phyloP scores from a whole-genome alignment of 2,113 vertebrate genomes.

The Proteles cristata region DNA sequence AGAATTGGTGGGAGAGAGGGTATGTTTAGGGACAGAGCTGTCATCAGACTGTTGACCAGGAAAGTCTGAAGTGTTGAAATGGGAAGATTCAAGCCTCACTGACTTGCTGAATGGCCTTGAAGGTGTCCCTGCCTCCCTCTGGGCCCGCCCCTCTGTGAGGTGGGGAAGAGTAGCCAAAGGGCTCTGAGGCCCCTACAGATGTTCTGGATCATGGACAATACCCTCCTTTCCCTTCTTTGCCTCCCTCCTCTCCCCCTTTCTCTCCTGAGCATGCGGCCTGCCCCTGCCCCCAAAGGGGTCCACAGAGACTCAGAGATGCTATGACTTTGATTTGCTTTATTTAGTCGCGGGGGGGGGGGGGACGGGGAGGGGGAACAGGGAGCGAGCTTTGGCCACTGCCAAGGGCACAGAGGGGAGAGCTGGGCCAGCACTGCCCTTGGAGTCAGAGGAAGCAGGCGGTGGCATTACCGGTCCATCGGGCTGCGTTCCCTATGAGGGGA shows the following conservation, averaged over 20 bases:
- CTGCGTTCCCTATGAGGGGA: constrained; percentile 34
- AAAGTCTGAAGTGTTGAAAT: neutral
- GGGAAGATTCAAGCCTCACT: neutral
- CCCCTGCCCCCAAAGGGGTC: neutral
- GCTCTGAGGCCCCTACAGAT: neutral
- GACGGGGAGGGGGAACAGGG: neutral
- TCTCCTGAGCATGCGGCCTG: neutral
- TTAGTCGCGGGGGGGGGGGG: neutral
- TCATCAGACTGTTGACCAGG: neutral
- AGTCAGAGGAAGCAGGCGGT: neutral
- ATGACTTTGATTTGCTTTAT: constrained; percentile 67
- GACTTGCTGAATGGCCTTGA: neutral
- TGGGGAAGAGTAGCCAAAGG: neutral
- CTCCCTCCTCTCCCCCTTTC: neutral
- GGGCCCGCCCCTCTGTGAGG: neutral
- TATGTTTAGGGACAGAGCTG: neutral
- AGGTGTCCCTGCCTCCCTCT: neutral
- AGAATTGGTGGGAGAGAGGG: neutral
- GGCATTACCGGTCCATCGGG: neutral
- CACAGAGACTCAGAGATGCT: neutral
- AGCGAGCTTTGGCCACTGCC: neutral
- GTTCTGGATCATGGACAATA: neutral
- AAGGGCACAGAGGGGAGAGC: neutral
- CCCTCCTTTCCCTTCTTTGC: neutral
- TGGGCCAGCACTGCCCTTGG: fast-evolving